Conservation (phyloP, 2,113 vertebrate genomes). For the Columba janthina region DNA sequence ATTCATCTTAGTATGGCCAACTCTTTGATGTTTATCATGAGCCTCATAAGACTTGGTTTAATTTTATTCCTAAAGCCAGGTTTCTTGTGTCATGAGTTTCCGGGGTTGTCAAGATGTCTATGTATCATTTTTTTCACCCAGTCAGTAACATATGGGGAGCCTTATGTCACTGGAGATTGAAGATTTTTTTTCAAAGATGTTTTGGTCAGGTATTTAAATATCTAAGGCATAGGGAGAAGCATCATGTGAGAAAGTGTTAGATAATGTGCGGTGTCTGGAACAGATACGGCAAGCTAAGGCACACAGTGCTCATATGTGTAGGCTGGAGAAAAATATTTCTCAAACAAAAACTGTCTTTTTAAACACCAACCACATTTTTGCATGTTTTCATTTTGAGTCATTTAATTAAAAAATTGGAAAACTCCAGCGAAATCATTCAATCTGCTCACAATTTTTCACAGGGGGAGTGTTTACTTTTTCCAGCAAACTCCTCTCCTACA, state of each 20-base stretch:
- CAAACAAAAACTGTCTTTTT: not conserved
- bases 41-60: not conserved
- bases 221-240: not conserved
- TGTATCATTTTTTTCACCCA: not conserved
- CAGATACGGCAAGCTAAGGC: not conserved
- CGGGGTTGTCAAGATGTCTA: not conserved
- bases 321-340: slow-evolving; percentile 23
- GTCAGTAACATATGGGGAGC: not conserved
- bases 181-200: not conserved
- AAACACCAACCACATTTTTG: not conserved
- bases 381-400: slow-evolving; percentile 16
- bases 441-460: slow-evolving; percentile 5
- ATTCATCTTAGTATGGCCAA: not conserved
- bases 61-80: not conserved
- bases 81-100: not conserved
- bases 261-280: not conserved
- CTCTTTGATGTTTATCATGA: slow-evolving; percentile 14
- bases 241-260: not conserved
- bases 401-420: slow-evolving; percentile 9
- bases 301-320: not conserved
- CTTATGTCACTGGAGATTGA: not conserved
- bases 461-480: not conserved
- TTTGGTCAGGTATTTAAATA: slow-evolving; percentile 10
- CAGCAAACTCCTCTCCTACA: not conserved
- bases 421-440: not conserved